phyloP scores from a whole-genome alignment of 1,140 invertebrate species.

The Paraescarpia echinospica region DNA sequence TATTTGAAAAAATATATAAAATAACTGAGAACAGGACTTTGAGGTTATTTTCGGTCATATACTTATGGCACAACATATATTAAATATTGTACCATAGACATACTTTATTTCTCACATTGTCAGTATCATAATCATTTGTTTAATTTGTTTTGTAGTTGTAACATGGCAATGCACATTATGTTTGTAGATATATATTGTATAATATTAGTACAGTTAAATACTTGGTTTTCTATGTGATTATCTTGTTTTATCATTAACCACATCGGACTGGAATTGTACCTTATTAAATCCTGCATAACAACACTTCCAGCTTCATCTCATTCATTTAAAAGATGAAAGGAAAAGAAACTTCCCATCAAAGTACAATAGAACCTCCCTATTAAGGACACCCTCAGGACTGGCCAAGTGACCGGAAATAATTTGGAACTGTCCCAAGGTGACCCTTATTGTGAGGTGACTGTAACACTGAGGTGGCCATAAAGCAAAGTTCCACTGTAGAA shows the following conservation, averaged over 20 bases:
- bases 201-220: not conserved
- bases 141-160: not conserved
- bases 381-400: too few species aligned
- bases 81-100: not conserved
- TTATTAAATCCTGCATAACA: not conserved
- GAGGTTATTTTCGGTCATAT: not conserved
- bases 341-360: not conserved
- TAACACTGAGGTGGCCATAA: too few species aligned
- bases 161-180: not conserved
- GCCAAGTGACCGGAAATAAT: too few species aligned
- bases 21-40: not conserved
- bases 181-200: not conserved
- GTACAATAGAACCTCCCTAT: too few species aligned
- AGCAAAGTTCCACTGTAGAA: too few species aligned
- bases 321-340: not conserved
- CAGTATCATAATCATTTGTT: not conserved
- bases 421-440: too few species aligned
- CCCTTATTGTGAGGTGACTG: too few species aligned
- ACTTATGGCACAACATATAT: not conserved
- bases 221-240: not conserved
- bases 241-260: not conserved
- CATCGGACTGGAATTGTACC: not conserved
- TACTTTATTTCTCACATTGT: not conserved
- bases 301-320: not conserved
- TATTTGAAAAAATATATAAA: not conserved